phyloP scores from a whole-genome alignment of 2,113 vertebrate genomes.

The Tonatia bakeri region DNA sequence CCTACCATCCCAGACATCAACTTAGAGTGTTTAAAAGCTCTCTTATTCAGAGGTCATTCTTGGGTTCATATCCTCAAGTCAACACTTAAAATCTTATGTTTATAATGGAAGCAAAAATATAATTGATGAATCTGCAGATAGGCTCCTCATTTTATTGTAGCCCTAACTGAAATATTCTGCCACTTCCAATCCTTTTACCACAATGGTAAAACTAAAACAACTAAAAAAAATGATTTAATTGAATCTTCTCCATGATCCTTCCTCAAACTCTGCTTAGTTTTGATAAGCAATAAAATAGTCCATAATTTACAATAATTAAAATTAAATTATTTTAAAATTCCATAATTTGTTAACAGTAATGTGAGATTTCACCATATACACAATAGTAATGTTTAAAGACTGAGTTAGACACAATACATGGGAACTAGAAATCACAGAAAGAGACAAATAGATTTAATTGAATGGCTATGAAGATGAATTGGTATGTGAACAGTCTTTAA shows the following conservation, averaged over 20 bases:
- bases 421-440: not conserved
- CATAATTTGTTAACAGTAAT: not conserved
- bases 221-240: not conserved
- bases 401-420: not conserved
- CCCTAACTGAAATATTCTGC: not conserved
- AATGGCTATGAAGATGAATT: not conserved
- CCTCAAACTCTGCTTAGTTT: not conserved
- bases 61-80: conserved; percentile 47
- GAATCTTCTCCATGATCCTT: not conserved
- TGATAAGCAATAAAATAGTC: not conserved
- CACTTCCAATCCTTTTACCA: not conserved
- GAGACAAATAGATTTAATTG: not conserved
- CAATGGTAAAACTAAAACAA: not conserved
- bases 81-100: not conserved
- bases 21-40: conserved; percentile 22
- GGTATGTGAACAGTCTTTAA: not conserved
- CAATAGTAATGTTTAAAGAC: not conserved
- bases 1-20: not conserved
- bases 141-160: conserved; percentile 15
- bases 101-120: not conserved
- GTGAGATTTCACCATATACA: not conserved
- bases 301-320: not conserved
- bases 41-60: conserved; percentile 20
- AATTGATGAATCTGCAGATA: not conserved
- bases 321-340: not conserved